Evolutionary conservation across 2,888 invertebrate species (phyloP).

Genomic region (Mactromeris polynyma): DNA sequence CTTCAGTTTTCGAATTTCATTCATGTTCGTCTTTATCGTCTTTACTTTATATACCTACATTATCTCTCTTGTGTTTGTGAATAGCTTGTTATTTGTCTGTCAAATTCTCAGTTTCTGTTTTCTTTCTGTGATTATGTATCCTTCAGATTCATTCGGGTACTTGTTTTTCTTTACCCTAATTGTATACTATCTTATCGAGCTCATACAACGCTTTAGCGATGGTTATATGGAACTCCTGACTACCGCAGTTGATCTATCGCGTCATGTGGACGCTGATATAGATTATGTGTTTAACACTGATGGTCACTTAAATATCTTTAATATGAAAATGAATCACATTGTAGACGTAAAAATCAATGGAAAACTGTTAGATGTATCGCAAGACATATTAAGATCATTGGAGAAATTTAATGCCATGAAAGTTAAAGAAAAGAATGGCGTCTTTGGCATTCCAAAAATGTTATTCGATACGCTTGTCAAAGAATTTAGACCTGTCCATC

Average conservation of each 20-base stretch:
- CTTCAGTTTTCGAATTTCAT: not conserved
- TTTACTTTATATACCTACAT: constrained; percentile 25
- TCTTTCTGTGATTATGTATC: constrained; percentile 34
- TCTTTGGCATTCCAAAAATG: constrained; percentile 52
- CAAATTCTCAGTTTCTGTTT: constrained; percentile 30
- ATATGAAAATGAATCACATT: constrained; percentile 25
- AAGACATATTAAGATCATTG: constrained; percentile 13
- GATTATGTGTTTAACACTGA: constrained; percentile 16
- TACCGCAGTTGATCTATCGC: constrained; percentile 25
- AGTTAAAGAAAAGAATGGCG: constrained; percentile 25
- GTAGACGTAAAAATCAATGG: constrained; percentile 32
- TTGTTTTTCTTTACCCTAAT: constrained; percentile 45
- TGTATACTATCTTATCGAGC: constrained; percentile 23
- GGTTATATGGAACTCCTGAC: constrained; percentile 34
- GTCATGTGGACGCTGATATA: constrained; percentile 6
- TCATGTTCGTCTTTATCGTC: not conserved
- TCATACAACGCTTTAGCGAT: constrained; percentile 32
- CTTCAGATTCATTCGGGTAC: constrained; percentile 38
- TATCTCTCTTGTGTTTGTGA: constrained; percentile 4
- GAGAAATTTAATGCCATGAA: not conserved
- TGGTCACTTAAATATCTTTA: constrained; percentile 31
- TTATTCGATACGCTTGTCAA: constrained; percentile 47
- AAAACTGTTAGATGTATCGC: constrained; percentile 23
- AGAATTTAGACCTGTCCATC: constrained; percentile 51
- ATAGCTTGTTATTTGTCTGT: constrained; percentile 34